These are phyloP conservation scores for Pammene aurita DNA, from an alignment of 2,888 invertebrate species.

Conservation along the genomic window DNA sequence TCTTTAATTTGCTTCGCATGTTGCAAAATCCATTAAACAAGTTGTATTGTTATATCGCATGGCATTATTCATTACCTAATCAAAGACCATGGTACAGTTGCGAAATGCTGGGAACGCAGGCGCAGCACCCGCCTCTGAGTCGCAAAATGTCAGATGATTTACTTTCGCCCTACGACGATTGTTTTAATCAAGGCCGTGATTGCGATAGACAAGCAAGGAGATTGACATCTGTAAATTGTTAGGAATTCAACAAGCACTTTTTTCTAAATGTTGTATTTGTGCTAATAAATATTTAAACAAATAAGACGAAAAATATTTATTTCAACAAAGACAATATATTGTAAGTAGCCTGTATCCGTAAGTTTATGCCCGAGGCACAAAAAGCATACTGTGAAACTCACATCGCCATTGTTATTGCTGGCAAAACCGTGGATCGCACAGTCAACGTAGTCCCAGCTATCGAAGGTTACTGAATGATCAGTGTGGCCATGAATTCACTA, in stretches of 20 bases:
- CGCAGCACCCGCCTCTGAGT: conserved; percentile 61
- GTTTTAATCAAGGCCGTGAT: conserved; percentile 66
- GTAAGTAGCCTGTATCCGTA: no score
- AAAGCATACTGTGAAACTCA: conserved; percentile 21
- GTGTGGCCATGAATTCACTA: conserved; percentile 44
- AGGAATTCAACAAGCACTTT: conserved; percentile 7
- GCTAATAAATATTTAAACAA: background rate
- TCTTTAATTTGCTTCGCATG: background rate
- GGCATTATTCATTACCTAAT: conserved; percentile 43
- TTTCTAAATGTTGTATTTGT: background rate
- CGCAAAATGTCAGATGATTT: conserved; percentile 75
- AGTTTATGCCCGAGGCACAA: conserved; percentile 15
- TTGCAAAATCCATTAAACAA: conserved; percentile 4
- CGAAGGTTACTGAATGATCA: conserved; percentile 74
- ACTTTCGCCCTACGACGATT: conserved; percentile 68
- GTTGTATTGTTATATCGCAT: conserved; percentile 12
- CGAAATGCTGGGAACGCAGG: conserved; percentile 63
- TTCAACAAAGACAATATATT: conserved; percentile 3
- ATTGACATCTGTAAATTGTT: conserved; percentile 50
- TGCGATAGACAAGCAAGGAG: conserved; percentile 46
- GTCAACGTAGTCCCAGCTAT: conserved; percentile 52
- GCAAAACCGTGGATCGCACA: conserved; percentile 36
- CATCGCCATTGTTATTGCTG: conserved; percentile 33
- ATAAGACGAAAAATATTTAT: background rate
- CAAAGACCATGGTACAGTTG: conserved; percentile 58